Evolutionary conservation across 2,113 vertebrate species (phyloP).

Genomic region (Plotosus lineatus): DNA sequence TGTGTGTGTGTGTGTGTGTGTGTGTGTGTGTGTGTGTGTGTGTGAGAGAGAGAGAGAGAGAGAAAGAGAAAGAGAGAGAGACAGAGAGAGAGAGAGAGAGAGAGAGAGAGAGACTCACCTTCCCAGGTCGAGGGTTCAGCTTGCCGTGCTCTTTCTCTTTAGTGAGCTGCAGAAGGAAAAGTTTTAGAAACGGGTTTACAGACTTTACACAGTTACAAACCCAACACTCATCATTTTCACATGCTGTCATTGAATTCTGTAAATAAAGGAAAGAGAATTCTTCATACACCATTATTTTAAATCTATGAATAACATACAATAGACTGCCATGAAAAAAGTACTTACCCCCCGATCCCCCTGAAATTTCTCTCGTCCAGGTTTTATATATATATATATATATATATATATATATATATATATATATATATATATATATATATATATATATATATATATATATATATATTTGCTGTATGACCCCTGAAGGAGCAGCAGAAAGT

Average conservation of each 20-base stretch:
- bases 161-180: conserved; percentile 67
- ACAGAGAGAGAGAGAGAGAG: neutral
- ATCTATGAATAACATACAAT: neutral
- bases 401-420: no score
- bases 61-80: neutral
- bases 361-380: no score
- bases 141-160: conserved; percentile 81
- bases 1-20: neutral
- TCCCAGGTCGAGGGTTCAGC: conserved; percentile 87
- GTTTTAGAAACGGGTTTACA: neutral
- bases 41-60: neutral
- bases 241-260: neutral
- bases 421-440: no score
- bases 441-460: no score
- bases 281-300: neutral
- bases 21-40: neutral
- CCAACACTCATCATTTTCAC: neutral
- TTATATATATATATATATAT: no score
- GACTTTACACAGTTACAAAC: neutral
- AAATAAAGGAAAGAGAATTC: neutral
- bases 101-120: conserved; percentile 76
- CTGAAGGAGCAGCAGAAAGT: no score
- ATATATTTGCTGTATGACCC: no score
- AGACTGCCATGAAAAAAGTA: neutral
- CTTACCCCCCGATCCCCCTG: neutral